phyloP scores from a whole-genome alignment of 2,888 invertebrate genomes.

The Luperina testacea region DNA sequence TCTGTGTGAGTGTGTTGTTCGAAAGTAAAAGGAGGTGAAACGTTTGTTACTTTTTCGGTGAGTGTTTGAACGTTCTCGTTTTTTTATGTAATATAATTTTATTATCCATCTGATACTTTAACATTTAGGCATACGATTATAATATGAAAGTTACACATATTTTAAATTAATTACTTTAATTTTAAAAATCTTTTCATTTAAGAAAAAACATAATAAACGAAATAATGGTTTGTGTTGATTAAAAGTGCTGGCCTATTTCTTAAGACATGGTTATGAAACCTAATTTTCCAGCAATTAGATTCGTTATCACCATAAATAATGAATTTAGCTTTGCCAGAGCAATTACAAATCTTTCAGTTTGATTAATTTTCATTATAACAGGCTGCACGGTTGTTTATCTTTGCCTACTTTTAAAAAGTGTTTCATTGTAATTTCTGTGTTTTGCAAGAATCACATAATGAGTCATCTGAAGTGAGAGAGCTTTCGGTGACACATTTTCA shows the following conservation, averaged over 20 bases:
- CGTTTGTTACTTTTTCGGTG: constrained; percentile 78
- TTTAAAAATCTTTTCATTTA: not conserved
- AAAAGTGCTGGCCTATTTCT: not conserved
- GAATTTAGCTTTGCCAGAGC: constrained; percentile 23
- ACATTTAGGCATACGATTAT: constrained; percentile 3
- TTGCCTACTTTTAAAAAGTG: constrained; percentile 29
- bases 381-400: constrained; percentile 24
- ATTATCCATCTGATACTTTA: constrained; percentile 34
- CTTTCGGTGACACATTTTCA: constrained; percentile 14
- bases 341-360: constrained; percentile 22
- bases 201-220: not conserved
- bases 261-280: constrained; percentile 39
- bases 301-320: constrained; percentile 39
- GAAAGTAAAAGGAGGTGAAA: constrained; percentile 87
- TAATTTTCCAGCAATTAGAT: constrained; percentile 20
- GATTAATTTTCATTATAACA: constrained; percentile 24
- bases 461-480: constrained; percentile 7
- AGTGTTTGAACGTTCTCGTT: constrained; percentile 73
- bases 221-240: not conserved
- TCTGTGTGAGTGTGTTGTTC: constrained; percentile 72
- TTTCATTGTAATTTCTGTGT: constrained; percentile 17
- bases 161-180: not conserved
- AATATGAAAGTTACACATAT: constrained; percentile 1
- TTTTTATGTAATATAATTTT: constrained; percentile 59
- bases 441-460: constrained; percentile 5